Evolutionary conservation across 2,888 invertebrate species (phyloP).

Genomic region (Dromius quadrimaculatus): DNA sequence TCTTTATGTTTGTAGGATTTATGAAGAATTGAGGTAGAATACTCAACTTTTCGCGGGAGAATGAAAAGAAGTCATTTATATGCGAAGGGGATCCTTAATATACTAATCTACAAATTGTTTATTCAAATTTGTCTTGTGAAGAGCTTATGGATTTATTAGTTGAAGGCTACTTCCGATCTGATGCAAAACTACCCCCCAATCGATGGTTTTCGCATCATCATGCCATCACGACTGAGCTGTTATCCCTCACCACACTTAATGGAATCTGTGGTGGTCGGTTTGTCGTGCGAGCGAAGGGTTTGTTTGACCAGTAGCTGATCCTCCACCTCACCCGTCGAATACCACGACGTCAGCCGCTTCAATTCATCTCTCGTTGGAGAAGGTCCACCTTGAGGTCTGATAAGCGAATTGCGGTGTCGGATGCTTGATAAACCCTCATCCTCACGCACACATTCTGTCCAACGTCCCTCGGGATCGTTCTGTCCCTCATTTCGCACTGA

Average conservation of each 20-base stretch:
- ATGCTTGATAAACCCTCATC: constrained; percentile 26
- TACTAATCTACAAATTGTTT: too few relatives aligned
- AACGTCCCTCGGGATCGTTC: constrained; percentile 19
- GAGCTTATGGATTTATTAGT: too few relatives aligned
- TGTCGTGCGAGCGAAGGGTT: constrained; percentile 22
- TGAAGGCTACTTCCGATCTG: too few relatives aligned
- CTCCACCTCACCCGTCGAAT: constrained; percentile 6
- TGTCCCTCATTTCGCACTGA: constrained; percentile 34
- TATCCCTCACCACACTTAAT: constrained; percentile 3
- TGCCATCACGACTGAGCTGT: constrained; percentile 5
- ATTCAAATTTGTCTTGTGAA: too few relatives aligned
- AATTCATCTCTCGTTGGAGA: constrained; percentile 17
- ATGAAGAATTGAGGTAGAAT: too few relatives aligned
- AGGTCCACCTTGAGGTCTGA: constrained; percentile 8
- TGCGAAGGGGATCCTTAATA: too few relatives aligned
- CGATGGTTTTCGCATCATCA: constrained; percentile 11
- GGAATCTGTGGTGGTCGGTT: constrained; percentile 8
- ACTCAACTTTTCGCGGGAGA: too few relatives aligned
- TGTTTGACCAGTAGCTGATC: constrained; percentile 42
- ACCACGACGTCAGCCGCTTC: constrained; percentile 18
- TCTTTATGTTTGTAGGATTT: too few relatives aligned
- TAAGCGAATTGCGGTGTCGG: constrained; percentile 39
- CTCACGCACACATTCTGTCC: constrained; percentile 30
- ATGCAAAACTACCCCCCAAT: constrained; percentile 5
- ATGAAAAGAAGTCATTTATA: too few relatives aligned